Evolutionary conservation across 2,797 vertebrate species (phyloP).

Genomic region (Tragelaphus eurycerus): DNA sequence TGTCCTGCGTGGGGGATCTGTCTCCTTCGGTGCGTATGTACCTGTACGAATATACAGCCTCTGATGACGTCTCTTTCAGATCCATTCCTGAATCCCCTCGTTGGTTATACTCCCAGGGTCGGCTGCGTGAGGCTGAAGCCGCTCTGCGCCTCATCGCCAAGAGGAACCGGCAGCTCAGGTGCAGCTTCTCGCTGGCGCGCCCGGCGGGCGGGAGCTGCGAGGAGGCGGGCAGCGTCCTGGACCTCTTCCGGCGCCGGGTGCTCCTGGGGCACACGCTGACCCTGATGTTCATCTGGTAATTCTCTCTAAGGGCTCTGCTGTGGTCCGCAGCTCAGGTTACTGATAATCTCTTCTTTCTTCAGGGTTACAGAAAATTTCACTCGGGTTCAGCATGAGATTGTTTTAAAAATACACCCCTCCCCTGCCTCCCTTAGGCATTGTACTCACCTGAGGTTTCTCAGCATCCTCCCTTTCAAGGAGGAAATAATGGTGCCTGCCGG

Average conservation of each 20-base stretch:
- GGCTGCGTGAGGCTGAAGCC: slow-evolving; percentile 83
- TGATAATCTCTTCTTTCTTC: neutral
- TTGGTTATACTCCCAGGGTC: slow-evolving; percentile 87
- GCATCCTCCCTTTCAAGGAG: neutral
- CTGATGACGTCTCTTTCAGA: slow-evolving; percentile 79
- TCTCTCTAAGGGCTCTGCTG: neutral
- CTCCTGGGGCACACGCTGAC: slow-evolving; percentile 85
- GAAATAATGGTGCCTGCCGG: neutral
- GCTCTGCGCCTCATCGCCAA: slow-evolving; percentile 84
- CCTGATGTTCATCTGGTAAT: slow-evolving; percentile 88
- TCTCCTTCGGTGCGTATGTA: neutral
- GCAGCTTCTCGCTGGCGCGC: slow-evolving; percentile 79
- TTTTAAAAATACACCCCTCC: neutral
- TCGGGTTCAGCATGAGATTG: neutral
- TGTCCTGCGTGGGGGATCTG: neutral
- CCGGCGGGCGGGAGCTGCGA: slow-evolving; percentile 68
- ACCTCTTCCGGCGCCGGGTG: slow-evolving; percentile 82
- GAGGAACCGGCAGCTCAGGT: slow-evolving; percentile 82
- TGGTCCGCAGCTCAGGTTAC: neutral
- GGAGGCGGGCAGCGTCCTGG: slow-evolving; percentile 80
- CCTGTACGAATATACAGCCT: slow-evolving; percentile 59
- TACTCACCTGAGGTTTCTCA: neutral
- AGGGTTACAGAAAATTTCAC: neutral
- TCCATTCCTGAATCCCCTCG: slow-evolving; percentile 88
- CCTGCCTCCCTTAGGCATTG: neutral